A percentile compares a stretch with the other conserved stretches of the same genome.
phyloP scores from a whole-genome alignment of 1,140 invertebrate species.

The Tachypleus tridentatus region DNA sequence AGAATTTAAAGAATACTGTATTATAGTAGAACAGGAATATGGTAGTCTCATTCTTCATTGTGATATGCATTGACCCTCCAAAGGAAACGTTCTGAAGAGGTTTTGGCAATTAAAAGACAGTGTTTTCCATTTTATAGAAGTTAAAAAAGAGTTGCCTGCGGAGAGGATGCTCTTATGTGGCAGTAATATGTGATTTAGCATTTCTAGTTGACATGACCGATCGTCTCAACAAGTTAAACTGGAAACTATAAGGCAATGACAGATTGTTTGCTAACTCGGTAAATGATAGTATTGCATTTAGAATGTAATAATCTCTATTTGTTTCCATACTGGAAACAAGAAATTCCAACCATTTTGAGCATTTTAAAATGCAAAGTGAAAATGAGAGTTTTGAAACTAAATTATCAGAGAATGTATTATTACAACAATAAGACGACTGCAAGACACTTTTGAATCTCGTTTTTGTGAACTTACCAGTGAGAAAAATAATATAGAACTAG shows the following conservation, averaged over 20 bases:
- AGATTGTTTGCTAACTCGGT: too few species aligned
- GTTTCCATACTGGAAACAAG: not conserved
- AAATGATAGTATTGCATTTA: too few species aligned
- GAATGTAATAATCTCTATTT: slow-evolving; percentile 5
- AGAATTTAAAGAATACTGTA: not conserved
- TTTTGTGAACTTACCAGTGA: slow-evolving; percentile 2
- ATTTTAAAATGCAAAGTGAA: slow-evolving; percentile 4
- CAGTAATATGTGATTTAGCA: too few species aligned
- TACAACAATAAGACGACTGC: too few species aligned
- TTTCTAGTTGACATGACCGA: too few species aligned
- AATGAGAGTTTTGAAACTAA: not conserved
- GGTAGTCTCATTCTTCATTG: not conserved
- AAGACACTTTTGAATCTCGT: not conserved
- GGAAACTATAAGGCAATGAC: too few species aligned
- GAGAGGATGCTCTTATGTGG: not conserved
- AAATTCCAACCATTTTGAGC: not conserved
- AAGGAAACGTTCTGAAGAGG: not conserved
- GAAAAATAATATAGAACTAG: not conserved
- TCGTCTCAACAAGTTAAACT: slow-evolving; percentile 6
- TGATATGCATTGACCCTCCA: not conserved
- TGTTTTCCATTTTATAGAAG: too few species aligned
- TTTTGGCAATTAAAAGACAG: not conserved
- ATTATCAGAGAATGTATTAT: slow-evolving; percentile 1
- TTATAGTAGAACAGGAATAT: not conserved
- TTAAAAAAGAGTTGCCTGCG: not conserved